Percentiles rank a stretch among this genome's conserved stretches.
phyloP scores from a whole-genome alignment of 2,113 vertebrate species.

The Ornithorhynchus anatinus region DNA sequence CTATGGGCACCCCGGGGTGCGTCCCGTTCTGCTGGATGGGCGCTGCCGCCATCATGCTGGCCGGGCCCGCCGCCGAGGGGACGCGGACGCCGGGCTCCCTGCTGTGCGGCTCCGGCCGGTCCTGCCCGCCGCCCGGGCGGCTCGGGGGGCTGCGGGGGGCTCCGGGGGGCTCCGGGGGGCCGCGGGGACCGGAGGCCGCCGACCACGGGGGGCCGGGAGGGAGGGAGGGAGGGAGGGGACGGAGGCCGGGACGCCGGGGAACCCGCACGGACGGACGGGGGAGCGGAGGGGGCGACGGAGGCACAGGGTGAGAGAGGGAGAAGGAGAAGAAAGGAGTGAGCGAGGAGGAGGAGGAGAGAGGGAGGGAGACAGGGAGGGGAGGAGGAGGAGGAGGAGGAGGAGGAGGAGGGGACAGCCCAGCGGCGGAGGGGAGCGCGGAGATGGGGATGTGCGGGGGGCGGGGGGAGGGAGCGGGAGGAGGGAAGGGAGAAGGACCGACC shows the following conservation, averaged over 20 bases:
- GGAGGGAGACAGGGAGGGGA: constrained; percentile 29
- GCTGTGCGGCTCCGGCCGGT: constrained; percentile 74
- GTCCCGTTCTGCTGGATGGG: constrained; percentile 85
- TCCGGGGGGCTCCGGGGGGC: too few relatives aligned
- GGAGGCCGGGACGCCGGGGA: constrained; percentile 30
- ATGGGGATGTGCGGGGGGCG: constrained; percentile 48
- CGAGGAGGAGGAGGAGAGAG: constrained; percentile 45
- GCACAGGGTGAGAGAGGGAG: constrained; percentile 32
- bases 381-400: constrained; percentile 48
- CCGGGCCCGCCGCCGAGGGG: constrained; percentile 65
- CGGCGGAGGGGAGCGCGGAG: constrained; percentile 63
- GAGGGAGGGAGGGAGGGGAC: constrained; percentile 52
- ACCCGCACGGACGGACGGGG: constrained; percentile 56
- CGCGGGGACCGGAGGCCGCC: constrained; percentile 58
- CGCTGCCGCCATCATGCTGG: constrained; percentile 85
- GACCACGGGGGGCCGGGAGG: constrained; percentile 57
- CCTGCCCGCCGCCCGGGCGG: constrained; percentile 71
- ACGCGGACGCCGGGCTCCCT: too few relatives aligned
- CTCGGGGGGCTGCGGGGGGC: too few relatives aligned
- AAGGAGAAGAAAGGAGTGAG: constrained; percentile 28
- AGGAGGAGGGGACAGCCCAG: constrained; percentile 59
- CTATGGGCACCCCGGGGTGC: constrained; percentile 81
- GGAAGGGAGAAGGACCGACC: constrained; percentile 61
- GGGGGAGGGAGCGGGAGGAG: constrained; percentile 54
- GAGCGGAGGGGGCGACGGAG: constrained; percentile 64